These are phyloP conservation scores for Nasonia oneida DNA, from an alignment of 2,888 invertebrate genomes.

Conservation along the genomic window DNA sequence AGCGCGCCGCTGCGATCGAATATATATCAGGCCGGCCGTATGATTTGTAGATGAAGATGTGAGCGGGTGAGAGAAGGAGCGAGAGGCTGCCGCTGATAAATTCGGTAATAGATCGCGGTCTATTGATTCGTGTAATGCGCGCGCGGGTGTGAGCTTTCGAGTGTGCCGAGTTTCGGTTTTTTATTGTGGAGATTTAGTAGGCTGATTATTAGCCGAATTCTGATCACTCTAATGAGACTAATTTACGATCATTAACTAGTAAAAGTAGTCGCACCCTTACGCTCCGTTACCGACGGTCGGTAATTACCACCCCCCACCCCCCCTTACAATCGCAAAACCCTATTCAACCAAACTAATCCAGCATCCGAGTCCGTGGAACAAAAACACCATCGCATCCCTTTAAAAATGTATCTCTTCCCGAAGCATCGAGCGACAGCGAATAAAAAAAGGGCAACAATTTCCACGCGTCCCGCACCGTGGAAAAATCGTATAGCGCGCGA, in stretches of 20 bases:
- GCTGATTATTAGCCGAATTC: too few relatives aligned
- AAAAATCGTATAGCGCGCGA: background rate
- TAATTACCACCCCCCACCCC: background rate
- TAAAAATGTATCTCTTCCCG: background rate
- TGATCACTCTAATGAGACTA: too few relatives aligned
- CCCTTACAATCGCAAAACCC: too few relatives aligned
- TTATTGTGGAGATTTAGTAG: too few relatives aligned
- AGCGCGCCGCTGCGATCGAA: background rate
- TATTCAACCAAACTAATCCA: background rate
- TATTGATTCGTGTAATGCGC: background rate
- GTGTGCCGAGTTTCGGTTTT: background rate
- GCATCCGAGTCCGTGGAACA: too few relatives aligned
- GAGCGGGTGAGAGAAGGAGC: background rate
- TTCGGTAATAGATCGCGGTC: background rate
- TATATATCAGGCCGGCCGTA: conserved; percentile 18
- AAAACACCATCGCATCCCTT: background rate
- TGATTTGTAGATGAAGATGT: conserved; percentile 52
- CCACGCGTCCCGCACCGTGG: background rate
- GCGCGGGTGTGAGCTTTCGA: background rate
- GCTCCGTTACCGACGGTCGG: background rate
- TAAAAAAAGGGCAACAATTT: background rate
- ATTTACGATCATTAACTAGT: too few relatives aligned
- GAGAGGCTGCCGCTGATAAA: conserved; percentile 14
- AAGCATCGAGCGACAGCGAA: background rate
- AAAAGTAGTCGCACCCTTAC: too few relatives aligned